Percentiles rank a stretch among this genome's conserved stretches.
phyloP scores from a whole-genome alignment of 1,140 invertebrate genomes.

The Macrostomum lignano region DNA sequence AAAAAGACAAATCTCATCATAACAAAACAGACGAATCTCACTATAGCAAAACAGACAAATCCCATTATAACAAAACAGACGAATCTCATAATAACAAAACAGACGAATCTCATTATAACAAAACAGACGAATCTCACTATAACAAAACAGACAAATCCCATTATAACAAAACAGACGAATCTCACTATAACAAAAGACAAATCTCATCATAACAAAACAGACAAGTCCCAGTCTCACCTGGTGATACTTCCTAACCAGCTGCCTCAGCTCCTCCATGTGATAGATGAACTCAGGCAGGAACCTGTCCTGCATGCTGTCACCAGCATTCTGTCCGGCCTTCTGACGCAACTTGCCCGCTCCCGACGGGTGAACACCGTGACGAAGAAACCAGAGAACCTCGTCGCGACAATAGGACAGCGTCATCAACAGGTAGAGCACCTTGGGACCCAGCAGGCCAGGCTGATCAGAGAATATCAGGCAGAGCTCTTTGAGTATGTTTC shows the following conservation, averaged over 20 bases:
- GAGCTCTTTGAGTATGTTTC: conserved; percentile 74
- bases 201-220: no score
- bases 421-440: conserved; percentile 83
- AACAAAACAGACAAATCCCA: no score
- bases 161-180: no score
- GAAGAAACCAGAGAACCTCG: conserved; percentile 77
- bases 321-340: conserved; percentile 1
- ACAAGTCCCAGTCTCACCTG: conserved; percentile 90
- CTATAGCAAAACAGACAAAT: no score
- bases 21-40: no score
- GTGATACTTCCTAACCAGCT: conserved; percentile 61
- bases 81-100: no score
- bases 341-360: neutral
- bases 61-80: no score
- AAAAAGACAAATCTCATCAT: no score
- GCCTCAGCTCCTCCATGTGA: conserved; percentile 78
- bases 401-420: conserved; percentile 70
- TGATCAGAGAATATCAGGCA: conserved; percentile 82
- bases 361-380: conserved; percentile 77
- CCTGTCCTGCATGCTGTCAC: conserved; percentile 21
- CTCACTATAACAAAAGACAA: no score
- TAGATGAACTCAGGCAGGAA: conserved; percentile 85
- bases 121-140: no score
- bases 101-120: no score
- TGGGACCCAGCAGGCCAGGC: conserved; percentile 76